Conservation (phyloP, 2,113 vertebrate species). For the Lepidothrix coronata region DNA sequence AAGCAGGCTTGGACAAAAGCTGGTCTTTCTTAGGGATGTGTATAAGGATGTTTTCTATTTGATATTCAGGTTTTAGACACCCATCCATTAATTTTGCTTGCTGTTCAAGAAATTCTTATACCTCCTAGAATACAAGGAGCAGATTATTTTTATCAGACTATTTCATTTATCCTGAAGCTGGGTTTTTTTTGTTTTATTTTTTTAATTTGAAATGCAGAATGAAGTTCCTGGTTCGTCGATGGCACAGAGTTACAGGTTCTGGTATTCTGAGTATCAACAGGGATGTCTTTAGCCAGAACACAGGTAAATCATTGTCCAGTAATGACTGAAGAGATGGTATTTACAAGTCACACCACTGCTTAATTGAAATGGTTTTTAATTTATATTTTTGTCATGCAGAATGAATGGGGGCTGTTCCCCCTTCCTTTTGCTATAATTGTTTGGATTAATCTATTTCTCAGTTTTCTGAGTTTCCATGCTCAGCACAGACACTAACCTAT, state of each 20-base stretch:
- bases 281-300: slow-evolving; percentile 79
- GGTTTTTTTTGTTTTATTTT: background rate
- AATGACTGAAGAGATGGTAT: background rate
- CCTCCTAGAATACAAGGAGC: background rate
- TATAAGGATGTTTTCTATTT: background rate
- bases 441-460: background rate
- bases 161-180: background rate
- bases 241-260: slow-evolving; percentile 86
- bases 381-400: background rate
- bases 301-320: slow-evolving; percentile 69
- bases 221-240: slow-evolving; percentile 92
- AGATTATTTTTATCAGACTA: background rate
- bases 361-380: background rate
- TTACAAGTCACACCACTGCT: background rate
- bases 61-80: background rate
- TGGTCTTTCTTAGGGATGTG: background rate
- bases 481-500: background rate
- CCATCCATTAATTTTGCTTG: background rate
- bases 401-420: background rate
- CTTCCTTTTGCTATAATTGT: background rate
- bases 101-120: background rate
- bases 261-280: slow-evolving; percentile 73
- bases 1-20: background rate
- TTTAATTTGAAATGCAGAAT: slow-evolving; percentile 78
- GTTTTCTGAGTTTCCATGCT: background rate